Conservation (phyloP, 2,888 invertebrate species). For the Nomada fabriciana region DNA sequence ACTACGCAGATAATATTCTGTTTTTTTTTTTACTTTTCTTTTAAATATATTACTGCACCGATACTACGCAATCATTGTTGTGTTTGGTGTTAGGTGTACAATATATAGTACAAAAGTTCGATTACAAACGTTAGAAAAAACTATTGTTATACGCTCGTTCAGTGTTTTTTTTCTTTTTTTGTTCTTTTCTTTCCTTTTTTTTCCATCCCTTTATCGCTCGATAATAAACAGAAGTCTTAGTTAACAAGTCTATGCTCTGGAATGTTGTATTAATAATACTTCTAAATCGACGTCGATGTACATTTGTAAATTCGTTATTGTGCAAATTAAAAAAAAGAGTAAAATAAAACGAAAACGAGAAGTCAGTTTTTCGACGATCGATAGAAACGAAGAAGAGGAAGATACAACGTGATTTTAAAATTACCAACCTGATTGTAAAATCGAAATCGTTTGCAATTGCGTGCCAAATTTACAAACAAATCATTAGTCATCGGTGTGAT, state of each 20-base stretch:
- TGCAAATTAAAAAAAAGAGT: slow-evolving; percentile 32
- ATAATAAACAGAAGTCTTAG: slow-evolving; percentile 47
- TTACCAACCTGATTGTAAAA: slow-evolving; percentile 11
- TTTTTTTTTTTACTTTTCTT: too few relatives aligned
- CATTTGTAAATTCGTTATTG: slow-evolving; percentile 54
- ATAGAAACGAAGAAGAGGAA: slow-evolving; percentile 35
- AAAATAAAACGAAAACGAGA: neutral
- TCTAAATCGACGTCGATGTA: slow-evolving; percentile 51
- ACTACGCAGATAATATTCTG: slow-evolving; percentile 54
- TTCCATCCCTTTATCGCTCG: too few relatives aligned
- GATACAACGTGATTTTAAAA: slow-evolving; percentile 36
- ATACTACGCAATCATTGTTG: slow-evolving; percentile 32
- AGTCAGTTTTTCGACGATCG: slow-evolving; percentile 36
- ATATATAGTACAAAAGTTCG: slow-evolving; percentile 54
- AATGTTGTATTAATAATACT: slow-evolving; percentile 69
- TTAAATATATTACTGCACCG: slow-evolving; percentile 43
- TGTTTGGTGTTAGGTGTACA: slow-evolving; percentile 38
- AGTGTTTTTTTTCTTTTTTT: neutral
- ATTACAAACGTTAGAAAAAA: slow-evolving; percentile 58
- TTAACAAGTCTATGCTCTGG: slow-evolving; percentile 60
- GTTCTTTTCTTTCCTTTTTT: neutral
- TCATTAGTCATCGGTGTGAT: neutral
- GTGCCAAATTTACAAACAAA: slow-evolving; percentile 34
- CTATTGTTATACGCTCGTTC: slow-evolving; percentile 37
- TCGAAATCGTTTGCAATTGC: slow-evolving; percentile 21